phyloP scores from a whole-genome alignment of 1,140 invertebrate species.

The Camponotus floridanus region DNA sequence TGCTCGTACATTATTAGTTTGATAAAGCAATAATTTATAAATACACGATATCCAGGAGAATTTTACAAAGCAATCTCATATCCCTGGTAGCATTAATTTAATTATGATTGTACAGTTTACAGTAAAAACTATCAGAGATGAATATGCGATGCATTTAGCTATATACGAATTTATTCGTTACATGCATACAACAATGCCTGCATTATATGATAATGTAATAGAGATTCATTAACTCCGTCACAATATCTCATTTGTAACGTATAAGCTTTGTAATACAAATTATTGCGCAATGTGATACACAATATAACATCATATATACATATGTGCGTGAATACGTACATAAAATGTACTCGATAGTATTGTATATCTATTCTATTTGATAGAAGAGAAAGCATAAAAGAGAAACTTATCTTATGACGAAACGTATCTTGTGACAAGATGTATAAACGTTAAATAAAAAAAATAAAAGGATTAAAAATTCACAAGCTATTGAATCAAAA shows the following conservation, averaged over 20 bases:
- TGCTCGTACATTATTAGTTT: too few relatives aligned
- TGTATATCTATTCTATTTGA: neutral
- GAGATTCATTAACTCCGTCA: slow-evolving; percentile 21
- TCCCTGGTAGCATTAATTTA: slow-evolving; percentile 30
- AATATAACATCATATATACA: neutral
- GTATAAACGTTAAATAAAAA: slow-evolving; percentile 26
- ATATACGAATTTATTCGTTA: slow-evolving; percentile 10
- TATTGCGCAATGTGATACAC: neutral
- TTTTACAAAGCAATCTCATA: neutral
- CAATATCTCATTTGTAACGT: slow-evolving; percentile 8
- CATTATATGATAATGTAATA: neutral
- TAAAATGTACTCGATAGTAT: neutral
- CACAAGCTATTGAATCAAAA: neutral
- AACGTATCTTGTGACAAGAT: neutral
- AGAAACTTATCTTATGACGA: neutral
- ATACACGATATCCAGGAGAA: neutral
- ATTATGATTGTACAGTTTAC: slow-evolving; percentile 7
- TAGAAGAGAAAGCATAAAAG: too few relatives aligned
- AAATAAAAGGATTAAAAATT: slow-evolving; percentile 38
- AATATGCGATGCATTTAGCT: neutral
- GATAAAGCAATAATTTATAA: slow-evolving; percentile 32
- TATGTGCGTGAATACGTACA: too few relatives aligned
- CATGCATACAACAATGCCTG: neutral
- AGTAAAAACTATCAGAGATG: neutral
- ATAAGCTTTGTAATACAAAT: slow-evolving; percentile 15